Evolutionary conservation across 2,113 vertebrate genomes (phyloP).

Genomic region (Muscicapa adusta): DNA sequence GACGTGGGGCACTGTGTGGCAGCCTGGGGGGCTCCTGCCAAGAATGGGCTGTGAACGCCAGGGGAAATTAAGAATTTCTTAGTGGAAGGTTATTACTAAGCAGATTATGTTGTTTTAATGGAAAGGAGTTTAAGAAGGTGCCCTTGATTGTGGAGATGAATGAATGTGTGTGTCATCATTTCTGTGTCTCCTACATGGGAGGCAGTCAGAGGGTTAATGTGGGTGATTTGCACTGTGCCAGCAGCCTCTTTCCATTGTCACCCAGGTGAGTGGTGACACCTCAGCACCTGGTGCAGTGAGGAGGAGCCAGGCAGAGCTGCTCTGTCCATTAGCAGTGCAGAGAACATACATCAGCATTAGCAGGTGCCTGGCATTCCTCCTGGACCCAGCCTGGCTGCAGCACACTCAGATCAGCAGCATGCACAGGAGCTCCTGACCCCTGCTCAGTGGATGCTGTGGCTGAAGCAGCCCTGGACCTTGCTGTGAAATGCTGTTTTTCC

Average conservation of each 20-base stretch:
- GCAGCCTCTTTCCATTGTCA: not conserved
- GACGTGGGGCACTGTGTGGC: not conserved
- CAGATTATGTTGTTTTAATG: not conserved
- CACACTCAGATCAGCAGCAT: not conserved
- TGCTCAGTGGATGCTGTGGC: not conserved
- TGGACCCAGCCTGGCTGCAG: not conserved
- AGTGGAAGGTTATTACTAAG: not conserved
- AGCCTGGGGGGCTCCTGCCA: not conserved
- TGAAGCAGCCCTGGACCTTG: not conserved
- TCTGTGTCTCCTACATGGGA: not conserved
- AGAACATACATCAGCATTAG: not conserved
- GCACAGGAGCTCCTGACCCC: not conserved
- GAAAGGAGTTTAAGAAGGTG: not conserved
- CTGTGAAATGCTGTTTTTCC: not conserved
- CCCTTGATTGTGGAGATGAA: not conserved
- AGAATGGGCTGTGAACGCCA: fast-evolving
- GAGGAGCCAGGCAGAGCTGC: not conserved
- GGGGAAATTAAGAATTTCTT: not conserved
- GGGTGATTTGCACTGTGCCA: not conserved
- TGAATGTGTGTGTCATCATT: not conserved
- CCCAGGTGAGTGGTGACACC: not conserved
- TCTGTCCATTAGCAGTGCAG: not conserved
- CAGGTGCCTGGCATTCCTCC: not conserved
- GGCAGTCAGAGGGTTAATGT: not conserved
- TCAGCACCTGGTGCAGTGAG: not conserved